Conservation (phyloP, 2,797 vertebrate species). For the Emydoidea blandingii region DNA sequence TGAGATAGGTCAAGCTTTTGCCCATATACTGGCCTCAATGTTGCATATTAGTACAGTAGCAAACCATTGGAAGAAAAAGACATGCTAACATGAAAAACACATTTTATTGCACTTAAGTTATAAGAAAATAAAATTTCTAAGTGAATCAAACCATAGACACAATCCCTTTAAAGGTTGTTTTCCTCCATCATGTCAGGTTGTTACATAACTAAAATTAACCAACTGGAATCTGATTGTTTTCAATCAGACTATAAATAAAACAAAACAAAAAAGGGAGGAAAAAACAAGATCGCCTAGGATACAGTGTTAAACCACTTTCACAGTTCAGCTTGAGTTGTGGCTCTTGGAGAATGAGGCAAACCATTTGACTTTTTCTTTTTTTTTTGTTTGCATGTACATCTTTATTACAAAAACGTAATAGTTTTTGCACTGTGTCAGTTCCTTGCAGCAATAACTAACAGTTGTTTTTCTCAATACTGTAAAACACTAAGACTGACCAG, state of each 20-base stretch:
- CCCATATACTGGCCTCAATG: not conserved
- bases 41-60: not conserved
- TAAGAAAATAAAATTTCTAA: conserved; percentile 99
- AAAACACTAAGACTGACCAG: conserved; percentile 90
- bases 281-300: conserved; percentile 95
- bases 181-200: conserved; percentile 98
- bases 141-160: conserved; percentile 99
- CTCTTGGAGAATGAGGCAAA: conserved; percentile 97
- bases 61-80: conserved; percentile 70
- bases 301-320: conserved; percentile 99
- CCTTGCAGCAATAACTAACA: conserved; percentile 86
- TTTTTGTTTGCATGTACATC: conserved; percentile 80
- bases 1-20: not conserved
- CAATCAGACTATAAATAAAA: conserved; percentile 99
- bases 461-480: conserved; percentile 86
- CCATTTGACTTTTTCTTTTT: conserved; percentile 86
- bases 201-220: conserved; percentile 98
- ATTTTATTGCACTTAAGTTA: conserved; percentile 99
- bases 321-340: conserved; percentile 99
- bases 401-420: conserved; percentile 80
- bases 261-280: conserved; percentile 83
- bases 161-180: conserved; percentile 99
- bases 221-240: conserved; percentile 98
- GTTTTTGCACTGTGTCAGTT: conserved; percentile 83
- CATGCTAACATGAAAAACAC: conserved; percentile 91